Conservation (phyloP, 2,113 vertebrate species). For the Poecilia latipinna region DNA sequence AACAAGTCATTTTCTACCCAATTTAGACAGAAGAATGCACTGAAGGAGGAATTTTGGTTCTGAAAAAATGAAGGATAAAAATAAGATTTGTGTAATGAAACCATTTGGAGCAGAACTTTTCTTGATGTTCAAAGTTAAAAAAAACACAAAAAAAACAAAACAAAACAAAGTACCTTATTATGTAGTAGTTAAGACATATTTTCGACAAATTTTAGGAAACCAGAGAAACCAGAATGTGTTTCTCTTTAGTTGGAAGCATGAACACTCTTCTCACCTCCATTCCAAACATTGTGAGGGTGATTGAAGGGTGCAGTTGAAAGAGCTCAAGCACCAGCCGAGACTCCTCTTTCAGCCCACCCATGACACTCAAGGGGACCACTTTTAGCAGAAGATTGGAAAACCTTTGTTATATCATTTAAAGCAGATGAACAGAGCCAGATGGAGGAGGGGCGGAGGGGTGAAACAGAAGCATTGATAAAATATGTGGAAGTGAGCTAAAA, state of each 20-base stretch:
- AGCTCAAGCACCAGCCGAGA: slow-evolving; percentile 55
- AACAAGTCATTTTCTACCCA: slow-evolving; percentile 39
- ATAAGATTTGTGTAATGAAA: not conserved
- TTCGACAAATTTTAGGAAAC: slow-evolving; percentile 3
- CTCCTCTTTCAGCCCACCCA: slow-evolving; percentile 61
- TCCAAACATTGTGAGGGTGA: slow-evolving; percentile 31
- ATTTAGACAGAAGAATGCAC: slow-evolving; percentile 14
- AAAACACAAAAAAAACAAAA: not conserved
- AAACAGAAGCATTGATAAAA: slow-evolving; percentile 39
- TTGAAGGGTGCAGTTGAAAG: slow-evolving; percentile 49
- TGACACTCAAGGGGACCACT: slow-evolving; percentile 60
- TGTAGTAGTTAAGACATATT: not conserved
- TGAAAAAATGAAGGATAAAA: slow-evolving; percentile 8
- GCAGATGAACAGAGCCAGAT: slow-evolving; percentile 61
- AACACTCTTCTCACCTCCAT: slow-evolving; percentile 41
- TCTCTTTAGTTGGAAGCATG: slow-evolving; percentile 30
- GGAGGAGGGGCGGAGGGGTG: not conserved
- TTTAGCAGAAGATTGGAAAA: slow-evolving; percentile 65
- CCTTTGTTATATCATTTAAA: slow-evolving; percentile 67
- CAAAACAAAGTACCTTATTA: not conserved
- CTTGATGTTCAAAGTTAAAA: not conserved
- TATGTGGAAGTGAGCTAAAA: slow-evolving; percentile 62
- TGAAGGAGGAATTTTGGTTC: not conserved
- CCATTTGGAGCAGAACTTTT: not conserved
- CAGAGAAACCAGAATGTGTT: slow-evolving; percentile 9